These are phyloP conservation scores for Eulemur macaco DNA, from an alignment of 2,113 vertebrate genomes.

Conservation along the genomic window DNA sequence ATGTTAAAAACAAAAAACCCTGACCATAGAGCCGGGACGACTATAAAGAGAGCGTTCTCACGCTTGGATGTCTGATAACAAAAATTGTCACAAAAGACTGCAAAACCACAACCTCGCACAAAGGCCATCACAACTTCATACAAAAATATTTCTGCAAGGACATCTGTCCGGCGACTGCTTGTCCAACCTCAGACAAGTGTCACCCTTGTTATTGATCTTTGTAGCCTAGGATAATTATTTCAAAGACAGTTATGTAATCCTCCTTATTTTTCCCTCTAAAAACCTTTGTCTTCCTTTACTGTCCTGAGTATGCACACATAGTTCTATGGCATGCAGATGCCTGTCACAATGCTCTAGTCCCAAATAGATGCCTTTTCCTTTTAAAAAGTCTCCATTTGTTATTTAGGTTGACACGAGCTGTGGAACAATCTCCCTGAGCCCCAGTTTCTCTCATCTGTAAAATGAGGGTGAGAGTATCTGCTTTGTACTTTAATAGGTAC, in stretches of 20 bases:
- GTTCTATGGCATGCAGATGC: background rate
- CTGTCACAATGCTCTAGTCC: background rate
- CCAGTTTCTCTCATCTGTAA: background rate
- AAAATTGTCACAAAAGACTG: background rate
- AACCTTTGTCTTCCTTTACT: background rate
- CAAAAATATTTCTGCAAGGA: background rate
- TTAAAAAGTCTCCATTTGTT: background rate
- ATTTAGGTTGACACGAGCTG: background rate
- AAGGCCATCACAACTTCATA: background rate
- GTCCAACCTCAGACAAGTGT: background rate
- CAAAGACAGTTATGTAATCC: background rate
- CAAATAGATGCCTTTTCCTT: background rate
- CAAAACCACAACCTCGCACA: background rate
- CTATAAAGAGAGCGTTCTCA: background rate
- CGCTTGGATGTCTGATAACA: background rate
- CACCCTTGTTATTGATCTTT: background rate
- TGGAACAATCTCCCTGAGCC: background rate
- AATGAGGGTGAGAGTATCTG: background rate
- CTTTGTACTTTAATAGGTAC: background rate
- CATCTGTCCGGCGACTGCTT: background rate
- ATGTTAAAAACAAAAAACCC: background rate
- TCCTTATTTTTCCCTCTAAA: background rate
- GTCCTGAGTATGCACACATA: background rate
- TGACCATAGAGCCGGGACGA: background rate
- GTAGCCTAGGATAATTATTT: background rate